A percentile compares a stretch with the other conserved stretches of the same genome.
Conservation (phyloP, 2,797 vertebrate species). For the Streptopelia turtur region DNA sequence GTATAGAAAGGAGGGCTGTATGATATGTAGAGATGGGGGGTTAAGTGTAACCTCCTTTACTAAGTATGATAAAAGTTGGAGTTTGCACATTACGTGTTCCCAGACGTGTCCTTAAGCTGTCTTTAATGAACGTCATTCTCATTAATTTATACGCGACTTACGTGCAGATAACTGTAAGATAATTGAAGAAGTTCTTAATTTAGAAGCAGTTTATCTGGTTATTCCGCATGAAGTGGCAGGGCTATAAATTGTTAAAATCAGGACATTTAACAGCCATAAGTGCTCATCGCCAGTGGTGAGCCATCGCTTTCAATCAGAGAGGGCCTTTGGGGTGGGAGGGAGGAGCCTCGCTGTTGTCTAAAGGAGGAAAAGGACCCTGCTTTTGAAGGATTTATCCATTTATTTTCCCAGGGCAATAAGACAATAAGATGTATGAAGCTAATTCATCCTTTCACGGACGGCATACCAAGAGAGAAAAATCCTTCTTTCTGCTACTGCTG, state of each 20-base stretch:
- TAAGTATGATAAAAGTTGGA: not conserved
- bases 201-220: not conserved
- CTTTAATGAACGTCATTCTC: slow-evolving; percentile 12
- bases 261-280: not conserved
- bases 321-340: not conserved
- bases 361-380: not conserved
- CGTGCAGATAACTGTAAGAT: not conserved
- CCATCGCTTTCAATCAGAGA: not conserved
- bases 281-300: not conserved
- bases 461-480: not conserved
- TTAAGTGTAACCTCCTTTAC: not conserved
- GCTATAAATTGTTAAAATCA: not conserved
- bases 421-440: not conserved
- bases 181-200: slow-evolving; percentile 20
- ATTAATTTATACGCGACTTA: not conserved
- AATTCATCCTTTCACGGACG: not conserved
- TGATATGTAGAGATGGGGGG: not conserved
- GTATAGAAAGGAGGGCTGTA: not conserved
- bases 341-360: not conserved
- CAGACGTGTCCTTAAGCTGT: not conserved
- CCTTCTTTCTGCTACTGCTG: not conserved
- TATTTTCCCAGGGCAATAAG: not conserved
- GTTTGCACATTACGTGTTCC: not conserved
- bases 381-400: not conserved
- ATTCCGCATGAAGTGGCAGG: not conserved